Evolutionary conservation across 2,888 invertebrate genomes (phyloP).

Genomic region (Venustoraphidia nigricollis): DNA sequence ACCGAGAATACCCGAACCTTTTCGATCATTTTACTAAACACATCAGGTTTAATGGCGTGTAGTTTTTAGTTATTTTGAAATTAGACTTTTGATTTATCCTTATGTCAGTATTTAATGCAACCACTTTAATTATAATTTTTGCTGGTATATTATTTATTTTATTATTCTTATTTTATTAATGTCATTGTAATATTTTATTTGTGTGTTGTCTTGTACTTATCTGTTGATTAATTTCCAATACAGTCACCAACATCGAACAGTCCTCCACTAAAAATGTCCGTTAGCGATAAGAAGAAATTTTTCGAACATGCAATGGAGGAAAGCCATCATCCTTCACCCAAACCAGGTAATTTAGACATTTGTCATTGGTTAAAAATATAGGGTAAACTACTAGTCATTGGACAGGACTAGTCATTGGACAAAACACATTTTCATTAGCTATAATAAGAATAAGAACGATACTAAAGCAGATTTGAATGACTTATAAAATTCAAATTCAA

Average conservation of each 20-base stretch:
- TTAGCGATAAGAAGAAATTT: slow-evolving; percentile 86
- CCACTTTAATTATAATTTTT: slow-evolving; percentile 19
- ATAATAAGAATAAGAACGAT: too few relatives aligned
- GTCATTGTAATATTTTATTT: slow-evolving; percentile 19
- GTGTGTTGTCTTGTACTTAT: slow-evolving; percentile 19
- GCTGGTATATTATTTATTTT: slow-evolving; percentile 33
- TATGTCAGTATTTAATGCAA: background rate
- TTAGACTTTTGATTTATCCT: background rate
- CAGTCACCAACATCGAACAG: slow-evolving; percentile 57
- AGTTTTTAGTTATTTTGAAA: background rate
- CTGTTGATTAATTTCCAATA: slow-evolving; percentile 21
- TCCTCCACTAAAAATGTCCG: slow-evolving; percentile 59
- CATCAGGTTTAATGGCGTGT: too few relatives aligned
- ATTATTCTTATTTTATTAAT: slow-evolving; percentile 32
- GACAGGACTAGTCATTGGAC: too few relatives aligned
- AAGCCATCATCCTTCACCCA: slow-evolving; percentile 69
- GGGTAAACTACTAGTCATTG: too few relatives aligned
- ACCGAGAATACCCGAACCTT: too few relatives aligned
- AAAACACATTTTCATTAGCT: too few relatives aligned
- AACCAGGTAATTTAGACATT: slow-evolving; percentile 46
- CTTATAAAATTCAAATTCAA: too few relatives aligned
- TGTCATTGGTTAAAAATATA: too few relatives aligned
- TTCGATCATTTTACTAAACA: too few relatives aligned
- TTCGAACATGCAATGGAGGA: slow-evolving; percentile 95
- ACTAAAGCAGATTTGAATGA: too few relatives aligned